Percentiles rank a stretch among this genome's conserved stretches.
Evolutionary conservation across 2,797 vertebrate species (phyloP).

Genomic region (Alcedo quadribrachys): DNA sequence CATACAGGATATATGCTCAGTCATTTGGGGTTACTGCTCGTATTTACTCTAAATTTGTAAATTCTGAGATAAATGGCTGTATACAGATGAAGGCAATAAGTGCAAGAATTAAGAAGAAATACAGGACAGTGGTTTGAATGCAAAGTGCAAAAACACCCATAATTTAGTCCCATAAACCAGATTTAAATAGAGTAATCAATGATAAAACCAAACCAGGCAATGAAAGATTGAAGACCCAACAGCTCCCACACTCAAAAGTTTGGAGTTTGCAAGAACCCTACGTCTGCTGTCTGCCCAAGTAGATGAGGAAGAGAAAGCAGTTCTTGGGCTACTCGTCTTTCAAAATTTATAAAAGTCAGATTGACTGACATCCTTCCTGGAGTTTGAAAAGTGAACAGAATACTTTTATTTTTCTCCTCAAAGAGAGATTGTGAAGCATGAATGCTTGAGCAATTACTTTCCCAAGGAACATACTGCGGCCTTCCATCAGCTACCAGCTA

Average conservation of each 20-base stretch:
- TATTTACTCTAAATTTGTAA: conserved; percentile 4
- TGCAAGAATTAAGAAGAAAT: conserved; percentile 22
- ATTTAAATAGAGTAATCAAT: not conserved
- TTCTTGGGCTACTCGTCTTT: not conserved
- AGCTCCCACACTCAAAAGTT: not conserved
- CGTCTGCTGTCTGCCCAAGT: not conserved
- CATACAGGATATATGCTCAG: not conserved
- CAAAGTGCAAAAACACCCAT: not conserved
- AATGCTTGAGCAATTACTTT: not conserved
- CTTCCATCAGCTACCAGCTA: not conserved
- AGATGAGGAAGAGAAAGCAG: not conserved
- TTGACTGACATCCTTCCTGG: not conserved
- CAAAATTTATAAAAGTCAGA: not conserved
- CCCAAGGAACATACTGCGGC: not conserved
- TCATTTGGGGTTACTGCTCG: not conserved
- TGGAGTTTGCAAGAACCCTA: not conserved
- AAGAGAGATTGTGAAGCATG: not conserved
- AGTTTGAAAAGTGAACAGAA: not conserved
- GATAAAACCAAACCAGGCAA: not conserved
- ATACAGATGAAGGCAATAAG: not conserved
- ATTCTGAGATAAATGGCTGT: conserved; percentile 10
- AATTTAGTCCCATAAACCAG: not conserved
- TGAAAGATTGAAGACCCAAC: not conserved
- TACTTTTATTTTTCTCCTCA: not conserved
- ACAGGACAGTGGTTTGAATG: not conserved